Evolutionary conservation across 2,797 vertebrate genomes (phyloP).

Genomic region (Siniperca obscura): DNA sequence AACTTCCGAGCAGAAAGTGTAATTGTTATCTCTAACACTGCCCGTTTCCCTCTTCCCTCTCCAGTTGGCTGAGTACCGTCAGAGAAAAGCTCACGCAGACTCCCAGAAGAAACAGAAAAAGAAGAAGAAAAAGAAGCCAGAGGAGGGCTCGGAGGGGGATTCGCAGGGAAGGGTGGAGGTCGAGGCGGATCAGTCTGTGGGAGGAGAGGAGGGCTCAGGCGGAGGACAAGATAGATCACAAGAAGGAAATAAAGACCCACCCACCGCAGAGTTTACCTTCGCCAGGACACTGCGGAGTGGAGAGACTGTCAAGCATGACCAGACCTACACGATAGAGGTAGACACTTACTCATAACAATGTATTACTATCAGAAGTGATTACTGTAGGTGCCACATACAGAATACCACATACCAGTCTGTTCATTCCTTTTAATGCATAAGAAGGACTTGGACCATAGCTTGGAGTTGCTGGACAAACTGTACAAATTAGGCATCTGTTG

Average conservation of each 20-base stretch:
- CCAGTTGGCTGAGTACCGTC: constrained; percentile 95
- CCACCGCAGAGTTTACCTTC: constrained; percentile 84
- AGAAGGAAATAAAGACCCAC: constrained; percentile 73
- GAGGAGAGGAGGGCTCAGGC: constrained; percentile 74
- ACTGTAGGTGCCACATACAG: not conserved
- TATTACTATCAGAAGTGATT: not conserved
- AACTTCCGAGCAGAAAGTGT: not conserved
- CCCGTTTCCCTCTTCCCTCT: not conserved
- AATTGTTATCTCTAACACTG: constrained; percentile 3
- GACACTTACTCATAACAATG: not conserved
- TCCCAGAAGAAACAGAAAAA: constrained; percentile 94
- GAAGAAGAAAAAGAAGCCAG: constrained; percentile 88
- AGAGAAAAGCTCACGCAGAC: constrained; percentile 91
- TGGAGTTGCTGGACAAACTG: not conserved
- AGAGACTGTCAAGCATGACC: constrained; percentile 87
- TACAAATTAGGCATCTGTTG: too few relatives aligned
- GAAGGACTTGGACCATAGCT: not conserved
- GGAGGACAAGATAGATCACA: constrained; percentile 58
- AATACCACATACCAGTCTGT: not conserved
- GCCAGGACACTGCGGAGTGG: constrained; percentile 86
- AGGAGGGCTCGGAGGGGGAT: constrained; percentile 82
- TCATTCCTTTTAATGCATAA: not conserved
- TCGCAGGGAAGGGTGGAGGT: constrained; percentile 73
- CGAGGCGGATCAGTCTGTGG: constrained; percentile 74
- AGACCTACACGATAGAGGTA: constrained; percentile 92